Conservation (phyloP, 2,888 invertebrate genomes). For the Conchocele bisecta region DNA sequence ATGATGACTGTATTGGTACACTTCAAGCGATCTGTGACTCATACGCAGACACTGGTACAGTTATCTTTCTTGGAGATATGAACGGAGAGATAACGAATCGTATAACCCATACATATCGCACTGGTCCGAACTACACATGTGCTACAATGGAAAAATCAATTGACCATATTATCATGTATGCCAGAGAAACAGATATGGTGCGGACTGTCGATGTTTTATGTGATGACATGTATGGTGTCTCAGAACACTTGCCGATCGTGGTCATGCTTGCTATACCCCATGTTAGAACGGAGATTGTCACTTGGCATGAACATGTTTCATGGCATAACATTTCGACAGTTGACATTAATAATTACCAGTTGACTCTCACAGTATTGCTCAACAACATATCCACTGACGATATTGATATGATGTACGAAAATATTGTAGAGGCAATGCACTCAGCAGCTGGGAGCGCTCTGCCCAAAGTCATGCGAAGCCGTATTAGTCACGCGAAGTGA, state of each 20-base stretch:
- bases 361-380: background rate
- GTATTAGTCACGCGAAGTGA: constrained; percentile 30
- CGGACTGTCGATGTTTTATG: background rate
- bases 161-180: background rate
- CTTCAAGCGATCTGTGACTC: background rate
- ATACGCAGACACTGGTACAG: background rate
- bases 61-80: background rate
- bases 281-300: background rate
- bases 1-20: background rate
- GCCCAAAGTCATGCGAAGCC: constrained; percentile 15
- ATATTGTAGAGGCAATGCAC: background rate
- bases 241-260: background rate
- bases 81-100: background rate
- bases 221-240: background rate
- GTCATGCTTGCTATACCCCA: background rate
- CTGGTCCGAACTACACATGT: background rate
- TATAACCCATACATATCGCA: too few relatives aligned
- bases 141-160: background rate
- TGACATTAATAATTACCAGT: background rate
- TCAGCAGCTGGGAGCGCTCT: background rate
- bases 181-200: background rate
- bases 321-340: background rate
- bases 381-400: too few relatives aligned
- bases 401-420: too few relatives aligned
- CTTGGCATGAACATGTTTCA: background rate